Conservation (phyloP, 2,113 vertebrate genomes). For the Lathamus discolor region DNA sequence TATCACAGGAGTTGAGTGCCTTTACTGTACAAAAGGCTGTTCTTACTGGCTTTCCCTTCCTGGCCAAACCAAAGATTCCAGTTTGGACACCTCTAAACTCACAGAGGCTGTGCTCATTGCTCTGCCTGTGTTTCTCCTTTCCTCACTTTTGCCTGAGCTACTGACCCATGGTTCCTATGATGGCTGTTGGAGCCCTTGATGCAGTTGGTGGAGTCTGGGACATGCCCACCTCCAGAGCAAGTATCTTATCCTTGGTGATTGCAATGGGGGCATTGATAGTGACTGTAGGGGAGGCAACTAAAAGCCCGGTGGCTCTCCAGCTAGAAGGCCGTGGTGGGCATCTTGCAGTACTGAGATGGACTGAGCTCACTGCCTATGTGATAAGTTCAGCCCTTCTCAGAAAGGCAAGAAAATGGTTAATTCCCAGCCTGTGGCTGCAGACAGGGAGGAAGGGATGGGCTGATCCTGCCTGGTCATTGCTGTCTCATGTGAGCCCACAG, state of each 20-base stretch:
- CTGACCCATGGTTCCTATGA: neutral
- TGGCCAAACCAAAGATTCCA: neutral
- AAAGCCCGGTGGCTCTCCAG: neutral
- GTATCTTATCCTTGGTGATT: fast-evolving
- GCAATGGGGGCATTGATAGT: neutral
- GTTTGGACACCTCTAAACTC: neutral
- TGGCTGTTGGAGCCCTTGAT: neutral
- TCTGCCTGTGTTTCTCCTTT: neutral
- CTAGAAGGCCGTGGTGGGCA: fast-evolving
- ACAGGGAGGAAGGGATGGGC: neutral
- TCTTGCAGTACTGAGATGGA: neutral
- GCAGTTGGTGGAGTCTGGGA: neutral
- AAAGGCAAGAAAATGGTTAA: neutral
- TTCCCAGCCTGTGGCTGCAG: neutral
- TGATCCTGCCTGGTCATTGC: neutral
- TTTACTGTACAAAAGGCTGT: neutral
- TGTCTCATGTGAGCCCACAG: neutral
- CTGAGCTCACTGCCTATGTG: neutral
- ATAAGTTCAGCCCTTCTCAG: neutral
- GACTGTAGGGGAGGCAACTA: neutral
- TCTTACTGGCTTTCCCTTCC: neutral
- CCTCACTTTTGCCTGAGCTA: neutral
- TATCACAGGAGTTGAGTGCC: neutral
- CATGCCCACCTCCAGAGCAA: neutral
- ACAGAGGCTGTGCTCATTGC: neutral